These are phyloP conservation scores for Rhyacophila evoluta DNA, from an alignment of 2,888 invertebrate genomes.

Conservation along the genomic window DNA sequence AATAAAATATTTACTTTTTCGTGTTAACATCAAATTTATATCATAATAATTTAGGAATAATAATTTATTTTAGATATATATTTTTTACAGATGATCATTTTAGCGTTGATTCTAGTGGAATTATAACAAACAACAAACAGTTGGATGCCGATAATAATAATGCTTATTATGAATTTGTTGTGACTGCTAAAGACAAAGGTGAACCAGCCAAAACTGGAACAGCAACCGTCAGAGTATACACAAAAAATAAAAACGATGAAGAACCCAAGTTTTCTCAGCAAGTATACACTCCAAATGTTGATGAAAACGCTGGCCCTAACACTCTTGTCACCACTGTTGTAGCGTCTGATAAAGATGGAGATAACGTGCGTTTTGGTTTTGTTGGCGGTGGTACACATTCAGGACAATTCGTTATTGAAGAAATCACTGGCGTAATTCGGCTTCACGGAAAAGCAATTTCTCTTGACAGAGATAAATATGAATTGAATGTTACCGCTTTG, in stretches of 20 bases:
- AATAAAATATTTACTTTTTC: too few species aligned
- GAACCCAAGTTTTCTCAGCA: conserved; percentile 97
- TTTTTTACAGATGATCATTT: conserved; percentile 87
- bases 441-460: conserved; percentile 88
- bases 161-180: conserved; percentile 94
- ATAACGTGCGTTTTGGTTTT: conserved; percentile 93
- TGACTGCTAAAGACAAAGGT: conserved; percentile 95
- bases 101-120: conserved; percentile 91
- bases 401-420: conserved; percentile 95
- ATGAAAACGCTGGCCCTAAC: conserved; percentile 95
- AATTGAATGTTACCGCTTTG: conserved; percentile 95
- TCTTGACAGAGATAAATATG: conserved; percentile 93
- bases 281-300: conserved; percentile 96
- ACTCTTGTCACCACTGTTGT: conserved; percentile 96
- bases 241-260: conserved; percentile 98
- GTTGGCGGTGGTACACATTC: conserved; percentile 91
- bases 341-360: conserved; percentile 97
- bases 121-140: conserved; percentile 92
- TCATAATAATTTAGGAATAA: too few species aligned
- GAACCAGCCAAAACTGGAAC: conserved; percentile 93
- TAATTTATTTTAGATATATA: too few species aligned
- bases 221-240: conserved; percentile 94
- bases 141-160: conserved; percentile 97
- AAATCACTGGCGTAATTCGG: conserved; percentile 94
- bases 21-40: too few species aligned